Evolutionary conservation across 2,113 vertebrate genomes (phyloP), one percentile per base, ranked within the genome.

Genomic region (Salvelinus sp.): DNA sequence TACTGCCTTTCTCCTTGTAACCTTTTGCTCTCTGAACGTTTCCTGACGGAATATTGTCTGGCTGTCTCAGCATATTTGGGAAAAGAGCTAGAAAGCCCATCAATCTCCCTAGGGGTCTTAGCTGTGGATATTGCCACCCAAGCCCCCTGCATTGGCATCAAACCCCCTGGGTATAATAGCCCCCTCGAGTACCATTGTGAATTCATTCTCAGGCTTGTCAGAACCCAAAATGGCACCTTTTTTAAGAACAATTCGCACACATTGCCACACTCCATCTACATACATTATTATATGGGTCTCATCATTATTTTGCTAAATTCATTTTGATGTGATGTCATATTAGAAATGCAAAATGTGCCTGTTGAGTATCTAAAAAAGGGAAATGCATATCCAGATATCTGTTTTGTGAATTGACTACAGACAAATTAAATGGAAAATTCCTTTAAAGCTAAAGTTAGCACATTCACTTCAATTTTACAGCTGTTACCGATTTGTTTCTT

Each of bases 81-180:
- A 73, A 20, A 2, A 68, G 47, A 80, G 14, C 57, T 44, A 79
- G 27, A 47, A 64, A 74, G 20, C 75, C 58, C 60, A 70, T 85
- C 74, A 72, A 63, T 81, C 76, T 83, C 86, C 67, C 72, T 79
- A 67, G 80, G 73, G 70, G 27, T 81, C 84, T 86, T 80, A 79
- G 83, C 69, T 80, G 30, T 65, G 71, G 75, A 80, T 72, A 84
- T 80, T 75, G 44, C 80, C 82, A 79, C 76, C 65, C 3, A 38
- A 76, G 54, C 80, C 76, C 68, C 25, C 77, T 27, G 27, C 20
- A 25, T 75, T 44, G 77, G 67, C 68, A 68, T 76, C 67, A 30
- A 66, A 79, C 75, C 77, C 4, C 80, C 23, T 23, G 38, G 33
- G 57, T 70, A 14, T 77, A 75, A 77, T 77, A 79, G 75, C 78